Conservation (phyloP, 2,113 vertebrate genomes). For the Muntiacus reevesi region DNA sequence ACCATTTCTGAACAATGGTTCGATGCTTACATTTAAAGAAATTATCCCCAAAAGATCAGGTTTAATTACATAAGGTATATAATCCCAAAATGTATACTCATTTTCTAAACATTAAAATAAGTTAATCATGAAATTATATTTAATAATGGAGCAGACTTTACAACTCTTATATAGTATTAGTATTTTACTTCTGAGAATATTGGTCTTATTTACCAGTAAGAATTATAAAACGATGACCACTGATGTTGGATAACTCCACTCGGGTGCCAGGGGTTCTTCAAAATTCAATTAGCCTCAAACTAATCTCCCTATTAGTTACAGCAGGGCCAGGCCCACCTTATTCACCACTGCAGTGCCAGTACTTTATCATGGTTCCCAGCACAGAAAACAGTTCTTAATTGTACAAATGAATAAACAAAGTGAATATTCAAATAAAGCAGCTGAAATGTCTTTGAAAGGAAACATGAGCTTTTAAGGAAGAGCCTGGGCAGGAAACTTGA, state of each 20-base stretch:
- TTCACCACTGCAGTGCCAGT: background rate
- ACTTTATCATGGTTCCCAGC: background rate
- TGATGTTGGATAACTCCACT: background rate
- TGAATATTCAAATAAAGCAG: background rate
- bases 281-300: background rate
- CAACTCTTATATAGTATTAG: background rate
- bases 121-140: background rate
- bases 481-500: background rate
- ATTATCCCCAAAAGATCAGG: background rate
- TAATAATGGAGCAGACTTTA: background rate
- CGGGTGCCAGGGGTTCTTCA: background rate
- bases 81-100: background rate
- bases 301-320: background rate
- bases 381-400: background rate
- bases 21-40: background rate
- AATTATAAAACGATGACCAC: background rate
- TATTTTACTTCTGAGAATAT: background rate
- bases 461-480: background rate
- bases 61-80: background rate
- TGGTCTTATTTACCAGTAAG: background rate
- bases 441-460: background rate
- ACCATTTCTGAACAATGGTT: background rate
- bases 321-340: background rate
- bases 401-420: background rate
- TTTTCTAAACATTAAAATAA: constrained; percentile 4